A percentile compares a stretch with the other conserved stretches of the same genome.
These are phyloP conservation scores for Odontesthes bonariensis DNA, from an alignment of 2,113 vertebrate genomes.

Conservation along the genomic window DNA sequence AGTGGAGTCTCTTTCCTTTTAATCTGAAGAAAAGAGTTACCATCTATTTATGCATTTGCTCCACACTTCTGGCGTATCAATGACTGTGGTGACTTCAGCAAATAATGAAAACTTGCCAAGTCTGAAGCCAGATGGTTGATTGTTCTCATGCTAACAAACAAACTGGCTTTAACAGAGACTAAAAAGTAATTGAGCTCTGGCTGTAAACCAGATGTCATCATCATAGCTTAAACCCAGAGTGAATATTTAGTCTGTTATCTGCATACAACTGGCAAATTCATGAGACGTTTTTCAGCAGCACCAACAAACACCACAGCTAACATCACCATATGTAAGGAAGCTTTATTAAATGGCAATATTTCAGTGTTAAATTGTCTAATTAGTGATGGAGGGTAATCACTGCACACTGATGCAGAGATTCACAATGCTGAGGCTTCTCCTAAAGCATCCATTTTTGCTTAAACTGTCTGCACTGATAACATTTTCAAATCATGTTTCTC, in stretches of 20 bases:
- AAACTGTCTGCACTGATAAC: neutral
- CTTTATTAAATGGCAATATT: neutral
- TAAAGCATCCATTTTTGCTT: neutral
- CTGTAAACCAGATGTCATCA: slow-evolving; percentile 27
- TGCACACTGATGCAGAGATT: neutral
- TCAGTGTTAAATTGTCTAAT: slow-evolving; percentile 14
- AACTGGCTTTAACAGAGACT: slow-evolving; percentile 16
- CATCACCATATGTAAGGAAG: slow-evolving; percentile 19
- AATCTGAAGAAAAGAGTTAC: neutral
- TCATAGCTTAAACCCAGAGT: slow-evolving; percentile 35
- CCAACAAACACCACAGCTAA: neutral
- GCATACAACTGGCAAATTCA: slow-evolving; percentile 7
- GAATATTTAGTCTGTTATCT: slow-evolving; percentile 52
- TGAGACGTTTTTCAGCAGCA: slow-evolving; percentile 17
- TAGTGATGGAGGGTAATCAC: neutral
- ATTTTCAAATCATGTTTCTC: neutral
- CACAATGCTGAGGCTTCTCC: neutral
- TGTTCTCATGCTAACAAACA: slow-evolving; percentile 34
- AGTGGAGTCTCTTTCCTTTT: too few relatives aligned
- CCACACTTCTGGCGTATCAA: slow-evolving; percentile 18
- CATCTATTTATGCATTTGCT: neutral
- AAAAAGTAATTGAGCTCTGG: slow-evolving; percentile 29
- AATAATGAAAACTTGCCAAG: slow-evolving; percentile 28
- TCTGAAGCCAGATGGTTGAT: slow-evolving; percentile 43
- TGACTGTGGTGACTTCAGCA: slow-evolving; percentile 1